These are phyloP conservation scores for Griposia aprilina DNA, from an alignment of 2,888 invertebrate genomes.

Conservation along the genomic window DNA sequence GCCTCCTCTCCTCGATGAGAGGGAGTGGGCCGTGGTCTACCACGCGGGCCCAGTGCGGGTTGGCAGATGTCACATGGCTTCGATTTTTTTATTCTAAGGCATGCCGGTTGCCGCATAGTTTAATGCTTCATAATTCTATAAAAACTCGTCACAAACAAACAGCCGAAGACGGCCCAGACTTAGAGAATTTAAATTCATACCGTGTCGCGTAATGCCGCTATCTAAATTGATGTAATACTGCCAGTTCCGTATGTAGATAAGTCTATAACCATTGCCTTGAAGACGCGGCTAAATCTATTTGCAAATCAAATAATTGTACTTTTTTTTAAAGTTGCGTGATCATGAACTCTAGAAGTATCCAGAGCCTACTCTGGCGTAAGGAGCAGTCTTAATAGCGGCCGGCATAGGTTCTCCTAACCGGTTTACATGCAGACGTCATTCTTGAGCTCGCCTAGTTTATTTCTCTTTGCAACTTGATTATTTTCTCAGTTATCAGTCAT, in stretches of 20 bases:
- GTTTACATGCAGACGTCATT: background rate
- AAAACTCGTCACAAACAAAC: constrained; percentile 10
- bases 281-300: constrained; percentile 10
- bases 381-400: background rate
- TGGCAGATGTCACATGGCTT: no score
- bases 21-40: no score
- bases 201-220: constrained; percentile 37
- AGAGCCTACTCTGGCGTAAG: background rate
- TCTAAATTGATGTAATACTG: constrained; percentile 51
- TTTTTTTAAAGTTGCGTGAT: background rate
- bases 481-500: background rate
- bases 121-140: constrained; percentile 21
- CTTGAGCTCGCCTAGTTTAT: background rate
- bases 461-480: background rate
- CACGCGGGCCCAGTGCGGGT: no score
- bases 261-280: constrained; percentile 19
- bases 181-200: constrained; percentile 49
- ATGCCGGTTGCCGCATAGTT: constrained; percentile 6
- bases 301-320: constrained; percentile 4
- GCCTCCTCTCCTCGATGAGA: no score
- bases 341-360: constrained; percentile 4
- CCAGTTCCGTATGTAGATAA: constrained; percentile 25
- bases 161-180: background rate
- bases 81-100: no score
- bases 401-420: background rate